Evolutionary conservation across 1,140 invertebrate genomes (phyloP), one percentile per base, ranked within the genome.

Genomic region (Augochlora pura): DNA sequence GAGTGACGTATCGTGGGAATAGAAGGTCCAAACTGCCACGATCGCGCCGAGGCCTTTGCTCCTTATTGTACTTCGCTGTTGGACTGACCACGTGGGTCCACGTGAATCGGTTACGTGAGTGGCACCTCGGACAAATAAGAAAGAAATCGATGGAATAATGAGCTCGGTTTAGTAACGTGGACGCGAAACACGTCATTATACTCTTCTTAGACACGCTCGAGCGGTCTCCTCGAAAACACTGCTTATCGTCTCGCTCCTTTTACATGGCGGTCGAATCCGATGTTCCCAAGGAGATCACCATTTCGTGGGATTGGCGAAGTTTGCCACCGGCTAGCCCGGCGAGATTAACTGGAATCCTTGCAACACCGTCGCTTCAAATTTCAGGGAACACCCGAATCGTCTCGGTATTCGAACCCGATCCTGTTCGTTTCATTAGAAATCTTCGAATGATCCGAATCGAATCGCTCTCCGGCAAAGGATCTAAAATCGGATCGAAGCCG

Each of bases 1-100:
- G 63, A 65, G 63, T 86, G 89, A 91, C 86, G 87, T 87, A 88
- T 88, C 88, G 89, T 89, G 88, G 89, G 88, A 91, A 91, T 90
- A 83, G 72, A 87, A 81, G 74, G 69, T 66, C 75, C 77, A 85
- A 76, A 67, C 85, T 77, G 42, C 67, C 82, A 81, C 32, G 77
- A 70, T 75, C 70, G 75, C 70, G 75, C 70, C 81, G 71, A 74
- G 80, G 74, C 83, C 83, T 88, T 82, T 49, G 66, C 63, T 77
- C 65, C 65, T 59, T 49, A 73, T 74, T 79, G 57, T 82, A 64
- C 71, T 85, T n/a, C 60, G 27, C 52, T 18, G 18, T 38, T n/a
- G 32, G 18, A 80, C n/a, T 62, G 57, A 68, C 68, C 78, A 82
- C 66, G 83, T 82, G 84, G 42, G 42, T 52, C 59, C 27, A 12